These are phyloP conservation scores for Zaprionus camerounensis DNA, from an alignment of 1,140 invertebrate genomes.

Conservation along the genomic window DNA sequence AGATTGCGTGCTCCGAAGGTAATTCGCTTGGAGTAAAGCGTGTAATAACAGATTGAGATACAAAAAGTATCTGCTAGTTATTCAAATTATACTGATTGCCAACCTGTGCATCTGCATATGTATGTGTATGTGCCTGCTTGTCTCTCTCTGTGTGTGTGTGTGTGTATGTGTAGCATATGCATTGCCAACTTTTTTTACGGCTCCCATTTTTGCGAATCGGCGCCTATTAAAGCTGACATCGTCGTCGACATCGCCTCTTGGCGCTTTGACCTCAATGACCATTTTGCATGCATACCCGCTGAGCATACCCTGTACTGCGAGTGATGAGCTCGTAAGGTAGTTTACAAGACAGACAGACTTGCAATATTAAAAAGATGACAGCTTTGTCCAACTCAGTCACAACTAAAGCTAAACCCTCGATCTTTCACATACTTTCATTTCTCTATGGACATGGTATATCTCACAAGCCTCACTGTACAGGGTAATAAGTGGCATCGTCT, in stretches of 20 bases:
- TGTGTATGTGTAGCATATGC: slow-evolving; percentile 4
- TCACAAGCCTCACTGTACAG: neutral
- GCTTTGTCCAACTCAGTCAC: neutral
- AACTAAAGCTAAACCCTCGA: neutral
- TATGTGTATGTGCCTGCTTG: neutral
- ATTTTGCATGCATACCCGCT: slow-evolving; percentile 30
- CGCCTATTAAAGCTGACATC: slow-evolving; percentile 32
- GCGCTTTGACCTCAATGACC: slow-evolving; percentile 43
- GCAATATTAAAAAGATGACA: neutral
- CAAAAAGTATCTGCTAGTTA: slow-evolving; percentile 4
- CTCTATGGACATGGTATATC: neutral
- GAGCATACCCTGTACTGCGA: slow-evolving; percentile 21
- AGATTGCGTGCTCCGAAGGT: slow-evolving; percentile 14
- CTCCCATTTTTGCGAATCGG: slow-evolving; percentile 21
- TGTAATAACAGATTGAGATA: neutral
- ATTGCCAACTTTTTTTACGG: slow-evolving; percentile 37
- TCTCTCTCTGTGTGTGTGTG: neutral
- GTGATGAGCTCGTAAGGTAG: neutral
- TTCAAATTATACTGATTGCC: slow-evolving; percentile 13
- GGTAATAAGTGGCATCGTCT: neutral
- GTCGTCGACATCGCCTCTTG: slow-evolving; percentile 20
- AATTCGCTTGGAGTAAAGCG: neutral
- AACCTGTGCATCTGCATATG: neutral
- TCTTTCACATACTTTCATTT: neutral
- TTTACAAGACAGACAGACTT: neutral